phyloP scores from a whole-genome alignment of 2,888 invertebrate species.

The Meiosimyza platycephala region DNA sequence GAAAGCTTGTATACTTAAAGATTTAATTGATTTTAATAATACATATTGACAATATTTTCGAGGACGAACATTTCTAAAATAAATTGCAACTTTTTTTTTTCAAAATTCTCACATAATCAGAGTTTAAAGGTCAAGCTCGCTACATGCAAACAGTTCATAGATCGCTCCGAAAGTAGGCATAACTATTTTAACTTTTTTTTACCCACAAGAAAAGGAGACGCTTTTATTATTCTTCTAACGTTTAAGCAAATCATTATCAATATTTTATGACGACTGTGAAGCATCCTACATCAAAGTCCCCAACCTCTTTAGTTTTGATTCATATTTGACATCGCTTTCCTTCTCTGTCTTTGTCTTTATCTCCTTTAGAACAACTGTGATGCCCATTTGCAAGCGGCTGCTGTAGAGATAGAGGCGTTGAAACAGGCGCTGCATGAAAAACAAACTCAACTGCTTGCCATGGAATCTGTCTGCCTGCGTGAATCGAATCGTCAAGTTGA shows the following conservation, averaged over 20 bases:
- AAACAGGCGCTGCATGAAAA: slow-evolving; percentile 84
- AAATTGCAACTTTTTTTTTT: too few relatives aligned
- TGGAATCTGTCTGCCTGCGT: slow-evolving; percentile 87
- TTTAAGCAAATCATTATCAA: too few relatives aligned
- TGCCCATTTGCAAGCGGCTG: slow-evolving; percentile 78
- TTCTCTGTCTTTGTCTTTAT: slow-evolving; percentile 39
- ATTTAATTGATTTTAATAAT: too few relatives aligned
- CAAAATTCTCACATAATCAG: too few relatives aligned
- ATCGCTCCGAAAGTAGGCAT: background rate
- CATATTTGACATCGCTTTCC: slow-evolving; percentile 36
- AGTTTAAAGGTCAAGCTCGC: background rate
- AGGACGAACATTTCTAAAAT: background rate
- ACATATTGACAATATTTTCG: too few relatives aligned
- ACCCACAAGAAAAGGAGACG: too few relatives aligned
- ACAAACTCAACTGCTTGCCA: slow-evolving; percentile 84
- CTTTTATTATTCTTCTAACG: too few relatives aligned
- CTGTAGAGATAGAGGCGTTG: slow-evolving; percentile 82
- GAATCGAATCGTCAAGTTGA: slow-evolving; percentile 83
- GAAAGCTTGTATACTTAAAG: too few relatives aligned
- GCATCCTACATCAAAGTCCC: too few relatives aligned
- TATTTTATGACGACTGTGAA: too few relatives aligned
- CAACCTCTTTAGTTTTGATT: slow-evolving; percentile 12
- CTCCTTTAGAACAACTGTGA: slow-evolving; percentile 62
- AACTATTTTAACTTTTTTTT: too few relatives aligned
- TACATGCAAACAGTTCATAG: background rate